phyloP scores from a whole-genome alignment of 2,888 invertebrate species.

The Tholera decimalis region DNA sequence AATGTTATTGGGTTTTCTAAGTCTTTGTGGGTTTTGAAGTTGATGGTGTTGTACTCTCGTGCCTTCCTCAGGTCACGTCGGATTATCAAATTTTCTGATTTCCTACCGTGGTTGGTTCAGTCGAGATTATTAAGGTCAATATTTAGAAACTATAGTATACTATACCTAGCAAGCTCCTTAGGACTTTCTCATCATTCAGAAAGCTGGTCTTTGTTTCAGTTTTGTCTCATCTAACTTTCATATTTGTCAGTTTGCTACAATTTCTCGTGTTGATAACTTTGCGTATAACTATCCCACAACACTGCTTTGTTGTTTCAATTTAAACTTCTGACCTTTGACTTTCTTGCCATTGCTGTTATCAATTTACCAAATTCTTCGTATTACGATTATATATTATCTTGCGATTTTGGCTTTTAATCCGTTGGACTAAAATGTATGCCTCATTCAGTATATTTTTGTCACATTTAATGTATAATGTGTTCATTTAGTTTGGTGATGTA shows the following conservation, averaged over 20 bases:
- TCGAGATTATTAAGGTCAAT: neutral
- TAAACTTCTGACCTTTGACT: slow-evolving; percentile 29
- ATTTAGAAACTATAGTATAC: neutral
- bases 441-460: neutral
- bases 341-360: neutral
- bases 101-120: too few species aligned
- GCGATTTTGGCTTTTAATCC: slow-evolving; percentile 12
- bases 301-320: slow-evolving; percentile 33
- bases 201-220: neutral
- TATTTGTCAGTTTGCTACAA: slow-evolving; percentile 3
- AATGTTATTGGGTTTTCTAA: too few species aligned
- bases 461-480: neutral
- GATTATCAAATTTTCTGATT: too few species aligned
- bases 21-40: too few species aligned
- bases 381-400: neutral
- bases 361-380: slow-evolving; percentile 6
- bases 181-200: neutral
- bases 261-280: slow-evolving; percentile 6
- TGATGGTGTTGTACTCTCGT: too few species aligned
- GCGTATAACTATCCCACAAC: slow-evolving; percentile 11
- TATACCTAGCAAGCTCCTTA: neutral
- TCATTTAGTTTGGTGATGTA: slow-evolving; percentile 11
- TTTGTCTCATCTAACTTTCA: slow-evolving; percentile 7
- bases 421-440: neutral
- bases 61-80: too few species aligned